phyloP scores from a whole-genome alignment of 1,140 invertebrate species.

The Ips typographus region DNA sequence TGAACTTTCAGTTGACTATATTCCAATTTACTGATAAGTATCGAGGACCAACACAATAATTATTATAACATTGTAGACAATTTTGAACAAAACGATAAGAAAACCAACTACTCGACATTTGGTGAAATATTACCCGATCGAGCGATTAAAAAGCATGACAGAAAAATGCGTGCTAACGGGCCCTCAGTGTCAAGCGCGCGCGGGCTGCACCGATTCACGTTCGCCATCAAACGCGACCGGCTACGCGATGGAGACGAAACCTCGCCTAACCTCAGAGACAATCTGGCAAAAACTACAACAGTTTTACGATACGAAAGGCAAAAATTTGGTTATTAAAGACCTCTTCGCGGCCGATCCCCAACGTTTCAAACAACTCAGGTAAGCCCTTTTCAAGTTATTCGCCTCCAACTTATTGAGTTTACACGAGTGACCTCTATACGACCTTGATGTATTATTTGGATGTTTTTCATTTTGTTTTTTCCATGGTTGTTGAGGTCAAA shows the following conservation, averaged over 20 bases:
- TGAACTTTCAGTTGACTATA: too few species aligned
- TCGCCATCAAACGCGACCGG: neutral
- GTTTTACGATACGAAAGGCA: constrained; percentile 66
- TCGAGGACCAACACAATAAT: too few species aligned
- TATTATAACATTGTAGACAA: too few species aligned
- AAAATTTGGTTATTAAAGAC: constrained; percentile 74
- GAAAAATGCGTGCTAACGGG: constrained; percentile 31
- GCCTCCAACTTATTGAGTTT: neutral
- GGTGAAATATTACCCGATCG: too few species aligned
- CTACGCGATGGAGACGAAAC: constrained; percentile 38
- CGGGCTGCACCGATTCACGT: constrained; percentile 4
- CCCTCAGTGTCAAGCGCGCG: constrained; percentile 31
- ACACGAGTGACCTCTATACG: constrained; percentile 42
- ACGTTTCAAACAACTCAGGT: constrained; percentile 84
- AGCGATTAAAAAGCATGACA: constrained; percentile 12
- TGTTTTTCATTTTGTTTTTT: neutral
- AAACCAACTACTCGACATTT: too few species aligned
- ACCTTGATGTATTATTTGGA: constrained; percentile 34
- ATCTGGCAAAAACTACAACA: constrained; percentile 72
- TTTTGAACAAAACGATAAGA: too few species aligned
- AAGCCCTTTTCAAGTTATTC: constrained; percentile 35
- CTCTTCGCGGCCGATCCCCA: constrained; percentile 74
- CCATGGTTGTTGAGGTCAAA: neutral
- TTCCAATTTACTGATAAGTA: too few species aligned
- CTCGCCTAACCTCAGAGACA: constrained; percentile 62